Evolutionary conservation across 2,797 vertebrate genomes (phyloP).

Genomic region (Eulemur rubriventer): DNA sequence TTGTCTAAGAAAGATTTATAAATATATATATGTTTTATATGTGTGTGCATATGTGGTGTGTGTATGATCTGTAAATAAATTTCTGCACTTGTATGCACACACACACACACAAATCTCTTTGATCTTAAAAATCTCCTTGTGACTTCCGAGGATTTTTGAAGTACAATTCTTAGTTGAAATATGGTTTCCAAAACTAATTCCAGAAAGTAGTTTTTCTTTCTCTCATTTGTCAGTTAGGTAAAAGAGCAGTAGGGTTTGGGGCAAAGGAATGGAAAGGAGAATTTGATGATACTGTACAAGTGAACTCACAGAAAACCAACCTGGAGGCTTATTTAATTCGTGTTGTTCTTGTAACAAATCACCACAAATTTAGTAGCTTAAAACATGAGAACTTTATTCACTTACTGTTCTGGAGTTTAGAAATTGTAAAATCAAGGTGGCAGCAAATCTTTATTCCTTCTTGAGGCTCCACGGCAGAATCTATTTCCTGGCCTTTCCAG

Average conservation of each 20-base stretch:
- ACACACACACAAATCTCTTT: background rate
- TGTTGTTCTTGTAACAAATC: background rate
- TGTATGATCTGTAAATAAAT: background rate
- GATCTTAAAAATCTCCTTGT: conserved; percentile 9
- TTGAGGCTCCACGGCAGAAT: background rate
- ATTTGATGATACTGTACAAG: background rate
- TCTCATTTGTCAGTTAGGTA: background rate
- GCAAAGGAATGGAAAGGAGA: background rate
- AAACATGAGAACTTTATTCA: background rate
- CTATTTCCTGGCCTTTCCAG: background rate
- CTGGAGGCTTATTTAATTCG: background rate
- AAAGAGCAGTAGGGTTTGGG: background rate
- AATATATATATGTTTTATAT: background rate
- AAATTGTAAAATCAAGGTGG: background rate
- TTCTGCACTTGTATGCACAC: background rate
- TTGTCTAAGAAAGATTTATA: background rate
- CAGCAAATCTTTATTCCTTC: background rate
- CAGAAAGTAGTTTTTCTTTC: background rate
- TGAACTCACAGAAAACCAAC: background rate
- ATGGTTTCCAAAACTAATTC: background rate
- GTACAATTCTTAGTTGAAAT: background rate
- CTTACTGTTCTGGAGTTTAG: background rate
- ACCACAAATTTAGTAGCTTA: background rate
- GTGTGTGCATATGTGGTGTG: background rate
- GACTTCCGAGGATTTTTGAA: conserved; percentile 5